These are phyloP conservation scores for Ophthalmolycus amberensis DNA, from an alignment of 2,113 vertebrate species.

Conservation along the genomic window DNA sequence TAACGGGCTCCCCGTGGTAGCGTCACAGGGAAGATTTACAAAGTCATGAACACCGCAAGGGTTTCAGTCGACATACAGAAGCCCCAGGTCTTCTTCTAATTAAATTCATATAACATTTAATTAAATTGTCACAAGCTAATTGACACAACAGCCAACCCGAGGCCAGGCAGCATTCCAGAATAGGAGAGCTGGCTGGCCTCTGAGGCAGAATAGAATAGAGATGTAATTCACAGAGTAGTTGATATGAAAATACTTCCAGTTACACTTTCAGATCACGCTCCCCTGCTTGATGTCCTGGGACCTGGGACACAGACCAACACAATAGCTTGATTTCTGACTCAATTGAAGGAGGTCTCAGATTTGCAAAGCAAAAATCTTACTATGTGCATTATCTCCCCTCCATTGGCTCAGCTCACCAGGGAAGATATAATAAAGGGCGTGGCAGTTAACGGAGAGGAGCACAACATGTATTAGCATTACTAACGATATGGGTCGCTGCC, in stretches of 20 bases:
- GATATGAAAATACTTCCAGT: neutral
- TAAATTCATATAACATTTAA: conserved; percentile 5
- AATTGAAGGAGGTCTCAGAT: no score
- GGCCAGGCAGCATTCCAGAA: neutral
- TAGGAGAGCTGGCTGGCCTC: neutral
- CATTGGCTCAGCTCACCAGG: no score
- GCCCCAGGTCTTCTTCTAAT: neutral
- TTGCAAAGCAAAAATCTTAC: no score
- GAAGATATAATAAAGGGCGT: no score
- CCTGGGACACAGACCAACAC: no score
- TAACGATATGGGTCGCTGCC: no score
- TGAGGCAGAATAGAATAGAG: neutral
- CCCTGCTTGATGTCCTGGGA: neutral
- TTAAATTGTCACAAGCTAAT: conserved; percentile 30
- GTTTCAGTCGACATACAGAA: neutral
- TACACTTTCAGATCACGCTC: neutral
- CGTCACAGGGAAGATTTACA: neutral
- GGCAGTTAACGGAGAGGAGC: no score
- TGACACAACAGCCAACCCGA: neutral
- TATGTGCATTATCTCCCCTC: no score
- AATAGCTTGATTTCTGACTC: no score
- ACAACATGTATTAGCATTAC: no score
- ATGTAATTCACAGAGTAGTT: neutral
- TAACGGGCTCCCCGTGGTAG: neutral
- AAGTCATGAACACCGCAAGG: neutral